Evolutionary conservation across 2,888 invertebrate genomes (phyloP), one percentile per base, ranked within the genome.

Genomic region (Chaetogeoica ovagalla): DNA sequence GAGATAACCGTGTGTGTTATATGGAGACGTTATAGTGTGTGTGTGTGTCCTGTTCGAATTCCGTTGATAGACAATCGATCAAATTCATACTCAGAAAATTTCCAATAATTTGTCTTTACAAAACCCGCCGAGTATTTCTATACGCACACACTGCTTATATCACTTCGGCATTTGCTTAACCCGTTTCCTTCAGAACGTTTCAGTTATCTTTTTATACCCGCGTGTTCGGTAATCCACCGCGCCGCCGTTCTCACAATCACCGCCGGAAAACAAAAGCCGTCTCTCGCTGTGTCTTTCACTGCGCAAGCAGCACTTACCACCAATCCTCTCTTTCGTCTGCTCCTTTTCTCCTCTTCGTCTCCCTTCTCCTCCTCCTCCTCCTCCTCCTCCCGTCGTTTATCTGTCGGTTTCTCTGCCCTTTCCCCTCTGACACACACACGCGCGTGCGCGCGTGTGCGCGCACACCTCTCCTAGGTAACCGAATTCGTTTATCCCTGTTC

Each of bases 201-300:
- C 30, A 52, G 77, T 77, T 77, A 77, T 77, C 77, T 77, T 77
- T 77, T 70, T 55, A 39, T 62, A 70, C 68, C 69, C 39, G 55
- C 23, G 62, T 37, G 66, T 43, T 66, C n/a, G 39, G 52, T 77
- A 77, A 77, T 77, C 77, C 77, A 70, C 70, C 77, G 77, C 77
- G 62, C 70, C 77, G 77, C 77, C 77, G 77, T 77, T 77, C n/a
- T 77, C 70, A 70, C 77, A 77, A 77, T 77, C 70, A 77, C 77
- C 21, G 77, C 77, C 21, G 77, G 59, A 52, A 77, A 77, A 77
- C 77, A 77, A 77, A 77, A 77, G 62, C 77, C 30, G n/a, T 55
- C 63, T 23, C 52, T 37, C 68, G 0, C 62, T 48, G 11, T 39
- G 57, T n/a, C 70, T 70, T 15, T n/a, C 30, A 30, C 48, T 48